Evolutionary conservation across 2,113 vertebrate genomes (phyloP).

Genomic region (Candoia aspera): DNA sequence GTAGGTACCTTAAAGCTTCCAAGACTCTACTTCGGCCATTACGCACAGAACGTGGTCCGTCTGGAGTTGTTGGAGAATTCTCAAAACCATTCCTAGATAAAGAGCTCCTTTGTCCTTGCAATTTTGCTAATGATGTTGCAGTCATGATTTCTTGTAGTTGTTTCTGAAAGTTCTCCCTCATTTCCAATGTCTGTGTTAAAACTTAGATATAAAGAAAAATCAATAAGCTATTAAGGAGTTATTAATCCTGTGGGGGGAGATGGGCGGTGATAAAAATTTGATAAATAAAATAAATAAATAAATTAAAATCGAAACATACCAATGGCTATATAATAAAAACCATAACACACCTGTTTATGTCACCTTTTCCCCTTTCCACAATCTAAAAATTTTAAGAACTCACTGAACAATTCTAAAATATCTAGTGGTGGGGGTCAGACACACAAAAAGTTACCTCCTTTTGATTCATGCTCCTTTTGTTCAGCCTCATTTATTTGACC

Average conservation of each 20-base stretch:
- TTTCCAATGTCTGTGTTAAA: constrained; percentile 88
- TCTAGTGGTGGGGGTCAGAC: not conserved
- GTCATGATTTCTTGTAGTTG: constrained; percentile 98
- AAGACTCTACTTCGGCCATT: constrained; percentile 84
- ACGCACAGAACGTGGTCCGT: constrained; percentile 72
- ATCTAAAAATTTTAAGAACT: not conserved
- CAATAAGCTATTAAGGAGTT: not conserved
- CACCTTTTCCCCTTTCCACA: too few relatives aligned
- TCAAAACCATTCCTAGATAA: constrained; percentile 75
- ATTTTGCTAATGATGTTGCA: constrained; percentile 84
- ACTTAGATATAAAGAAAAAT: constrained; percentile 57
- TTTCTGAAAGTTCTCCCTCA: constrained; percentile 92
- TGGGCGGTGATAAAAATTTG: too few relatives aligned
- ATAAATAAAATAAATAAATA: too few relatives aligned
- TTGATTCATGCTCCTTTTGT: constrained; percentile 56
- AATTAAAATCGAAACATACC: not conserved
- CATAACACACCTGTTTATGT: not conserved
- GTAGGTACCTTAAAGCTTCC: constrained; percentile 87
- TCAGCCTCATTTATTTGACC: constrained; percentile 55
- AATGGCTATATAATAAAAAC: not conserved
- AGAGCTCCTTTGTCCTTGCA: constrained; percentile 78
- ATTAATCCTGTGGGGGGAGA: too few relatives aligned
- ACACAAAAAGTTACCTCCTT: constrained; percentile 75
- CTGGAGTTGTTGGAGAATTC: constrained; percentile 78
- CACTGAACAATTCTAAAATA: not conserved